Base-by-base conservation (phyloP, 1,140 invertebrate species). In the Anastrepha obliqua region DNA sequence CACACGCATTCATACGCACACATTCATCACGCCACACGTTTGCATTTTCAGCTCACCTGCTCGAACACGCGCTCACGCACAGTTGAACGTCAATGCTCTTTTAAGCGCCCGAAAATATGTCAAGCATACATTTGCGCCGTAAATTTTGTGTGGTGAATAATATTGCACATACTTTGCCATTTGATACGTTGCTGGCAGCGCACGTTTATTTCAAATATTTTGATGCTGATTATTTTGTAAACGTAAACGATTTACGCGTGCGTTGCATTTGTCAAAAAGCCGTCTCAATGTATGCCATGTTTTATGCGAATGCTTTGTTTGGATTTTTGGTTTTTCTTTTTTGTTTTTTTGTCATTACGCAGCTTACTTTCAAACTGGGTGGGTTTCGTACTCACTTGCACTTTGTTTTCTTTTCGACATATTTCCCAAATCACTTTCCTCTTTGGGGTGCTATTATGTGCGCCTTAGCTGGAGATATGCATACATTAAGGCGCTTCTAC, bases 401-500 rank as follows among this genome's bases (percentile, higher is more conserved):
- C 11, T 55, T 55, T n/a, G 17, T 81, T 81, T 81, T 55, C 74
- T 29, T 81, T 81, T 58, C 55, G 74, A 55, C 74, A 55, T 81
- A 55, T 81, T 81, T 81, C 74, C 74, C 74, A 81, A 81, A 81
- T 81, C 74, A 81, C n/a, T 81, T 81, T 55, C 47, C 47, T 55
- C 47, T 44, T 81, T 42, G 2, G 47, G 47, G 47, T 55, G 74
- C 74, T 20, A 17, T 74, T 74, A 74, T 42, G 65, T 11, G 65
- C 15, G 67, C 13, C 67, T 3, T 42, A 74, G 67, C 39, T 74
- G 44, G 17, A 74, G 44, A 39, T 74, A 44, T 81, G 74, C 74
- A 81, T 58, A 55, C 74, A 81, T 81, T 81, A 81, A 55, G 47
- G 74, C 74, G 74, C 74, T 81, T 20, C 17, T 20, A 15, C 42